Conservation (phyloP, 2,797 vertebrate species). For the Phylloscopus collybita region DNA sequence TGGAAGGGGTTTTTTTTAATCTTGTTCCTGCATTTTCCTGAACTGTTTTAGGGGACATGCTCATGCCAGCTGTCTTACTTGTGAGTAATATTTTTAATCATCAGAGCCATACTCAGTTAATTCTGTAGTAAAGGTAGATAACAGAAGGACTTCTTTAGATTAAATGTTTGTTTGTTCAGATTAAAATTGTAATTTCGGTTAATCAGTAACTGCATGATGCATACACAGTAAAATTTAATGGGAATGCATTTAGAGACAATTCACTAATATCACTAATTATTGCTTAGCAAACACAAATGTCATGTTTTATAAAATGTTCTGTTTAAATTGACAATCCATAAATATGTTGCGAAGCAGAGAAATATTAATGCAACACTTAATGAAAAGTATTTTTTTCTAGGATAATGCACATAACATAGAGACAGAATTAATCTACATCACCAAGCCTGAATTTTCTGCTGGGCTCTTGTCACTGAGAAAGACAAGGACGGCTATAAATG, state of each 20-base stretch:
- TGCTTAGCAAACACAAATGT: slow-evolving; percentile 9
- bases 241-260: not conserved
- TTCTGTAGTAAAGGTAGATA: not conserved
- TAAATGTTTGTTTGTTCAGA: not conserved
- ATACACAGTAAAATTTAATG: not conserved
- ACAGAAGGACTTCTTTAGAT: not conserved
- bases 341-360: not conserved
- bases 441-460: not conserved
- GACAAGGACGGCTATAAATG: not conserved
- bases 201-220: slow-evolving; percentile 5
- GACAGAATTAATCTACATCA: not conserved
- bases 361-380: not conserved
- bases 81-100: not conserved
- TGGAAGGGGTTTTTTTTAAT: rapidly evolving
- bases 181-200: slow-evolving; percentile 20
- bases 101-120: not conserved
- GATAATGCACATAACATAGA: not conserved
- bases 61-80: not conserved
- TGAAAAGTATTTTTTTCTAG: not conserved
- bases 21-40: not conserved
- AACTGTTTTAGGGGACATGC: not conserved
- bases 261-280: slow-evolving; percentile 19
- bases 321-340: not conserved
- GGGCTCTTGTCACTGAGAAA: not conserved
- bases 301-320: not conserved